Evolutionary conservation across 2,113 vertebrate genomes (phyloP).

Genomic region (Helogale parvula): DNA sequence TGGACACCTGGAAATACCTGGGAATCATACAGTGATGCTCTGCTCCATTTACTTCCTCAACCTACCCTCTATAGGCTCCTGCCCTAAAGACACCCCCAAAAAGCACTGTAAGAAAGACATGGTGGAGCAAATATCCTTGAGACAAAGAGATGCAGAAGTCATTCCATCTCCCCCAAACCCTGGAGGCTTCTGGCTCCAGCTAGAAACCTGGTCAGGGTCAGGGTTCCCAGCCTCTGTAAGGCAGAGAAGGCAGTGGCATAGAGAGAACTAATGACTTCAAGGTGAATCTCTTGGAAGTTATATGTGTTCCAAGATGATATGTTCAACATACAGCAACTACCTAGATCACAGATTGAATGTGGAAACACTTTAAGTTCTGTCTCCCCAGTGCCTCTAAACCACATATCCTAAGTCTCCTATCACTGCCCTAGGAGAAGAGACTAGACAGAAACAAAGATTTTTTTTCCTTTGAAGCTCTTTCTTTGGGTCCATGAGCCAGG

Average conservation of each 20-base stretch:
- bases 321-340: neutral
- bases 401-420: neutral
- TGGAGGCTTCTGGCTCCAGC: neutral
- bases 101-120: conserved; percentile 29
- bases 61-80: conserved; percentile 59
- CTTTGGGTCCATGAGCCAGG: neutral
- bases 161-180: neutral
- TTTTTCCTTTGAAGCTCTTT: neutral
- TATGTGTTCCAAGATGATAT: conserved; percentile 52
- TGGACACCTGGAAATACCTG: conserved; percentile 60
- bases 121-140: conserved; percentile 59
- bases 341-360: neutral
- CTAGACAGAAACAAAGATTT: neutral
- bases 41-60: conserved; percentile 8
- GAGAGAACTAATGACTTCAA: conserved; percentile 55
- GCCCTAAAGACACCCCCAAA: conserved; percentile 36
- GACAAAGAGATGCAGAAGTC: conserved; percentile 29
- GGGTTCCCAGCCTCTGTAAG: neutral
- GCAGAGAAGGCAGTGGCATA: conserved; percentile 11
- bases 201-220: neutral
- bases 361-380: neutral
- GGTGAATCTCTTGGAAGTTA: conserved; percentile 51
- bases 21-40: conserved; percentile 52
- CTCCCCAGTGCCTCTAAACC: neutral
- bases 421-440: neutral